phyloP scores from a whole-genome alignment of 1,140 invertebrate genomes.

The Saccostrea glomerata region DNA sequence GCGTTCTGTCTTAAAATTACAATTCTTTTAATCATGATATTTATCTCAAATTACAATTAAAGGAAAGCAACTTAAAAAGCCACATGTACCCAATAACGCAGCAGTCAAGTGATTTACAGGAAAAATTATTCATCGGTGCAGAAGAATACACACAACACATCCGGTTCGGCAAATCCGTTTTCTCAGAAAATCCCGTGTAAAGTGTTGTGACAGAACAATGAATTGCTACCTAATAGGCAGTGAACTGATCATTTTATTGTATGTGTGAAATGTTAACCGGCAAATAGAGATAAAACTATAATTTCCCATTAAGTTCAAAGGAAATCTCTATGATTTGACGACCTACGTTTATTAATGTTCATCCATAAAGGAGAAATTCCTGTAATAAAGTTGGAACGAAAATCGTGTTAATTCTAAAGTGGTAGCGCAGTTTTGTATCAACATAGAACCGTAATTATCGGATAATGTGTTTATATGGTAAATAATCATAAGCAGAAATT shows the following conservation, averaged over 20 bases:
- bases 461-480: not conserved
- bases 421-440: not conserved
- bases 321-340: not conserved
- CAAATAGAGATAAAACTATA: slow-evolving; percentile 7
- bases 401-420: slow-evolving; percentile 1
- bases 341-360: slow-evolving; percentile 17
- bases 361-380: not conserved
- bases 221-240: slow-evolving; percentile 6
- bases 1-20: not conserved
- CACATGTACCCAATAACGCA: not conserved
- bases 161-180: slow-evolving; percentile 21
- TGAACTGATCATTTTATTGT: not conserved
- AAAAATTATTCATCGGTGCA: slow-evolving; percentile 18
- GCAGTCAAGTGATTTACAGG: not conserved
- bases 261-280: not conserved
- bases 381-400: slow-evolving; percentile 26
- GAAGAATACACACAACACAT: not conserved
- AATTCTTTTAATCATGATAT: not conserved
- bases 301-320: slow-evolving; percentile 20
- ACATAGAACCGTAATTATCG: slow-evolving; percentile 54
- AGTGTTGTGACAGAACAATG: not conserved
- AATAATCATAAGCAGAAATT: too few species aligned
- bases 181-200: not conserved
- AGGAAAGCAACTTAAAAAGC: slow-evolving; percentile 17
- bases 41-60: not conserved